Evolutionary conservation across 37 sponge, comb jelly and placozoan genomes (phyloP).

Genomic region (Mnemiopsis leidyi): DNA sequence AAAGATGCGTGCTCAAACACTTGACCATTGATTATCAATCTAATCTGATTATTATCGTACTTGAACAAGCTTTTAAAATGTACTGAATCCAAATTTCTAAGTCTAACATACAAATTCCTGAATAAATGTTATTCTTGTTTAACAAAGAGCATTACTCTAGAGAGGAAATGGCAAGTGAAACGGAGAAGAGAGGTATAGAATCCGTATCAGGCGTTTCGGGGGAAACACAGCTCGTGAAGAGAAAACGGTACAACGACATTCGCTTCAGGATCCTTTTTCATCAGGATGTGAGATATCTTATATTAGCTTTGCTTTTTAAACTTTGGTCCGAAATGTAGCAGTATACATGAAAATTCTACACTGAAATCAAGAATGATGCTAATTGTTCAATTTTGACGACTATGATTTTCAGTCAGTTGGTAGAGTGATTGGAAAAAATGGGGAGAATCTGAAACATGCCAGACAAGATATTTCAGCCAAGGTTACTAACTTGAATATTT

Average conservation of each 20-base stretch:
- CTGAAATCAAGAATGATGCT: not conserved
- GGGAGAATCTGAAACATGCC: conserved; percentile 48
- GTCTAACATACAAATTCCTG: too few relatives aligned
- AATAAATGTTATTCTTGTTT: too few relatives aligned
- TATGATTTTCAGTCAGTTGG: conserved; percentile 27
- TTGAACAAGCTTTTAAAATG: too few relatives aligned
- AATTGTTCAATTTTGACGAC: too few relatives aligned
- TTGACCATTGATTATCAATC: too few relatives aligned
- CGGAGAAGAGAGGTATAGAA: not conserved
- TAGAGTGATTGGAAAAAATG: conserved; percentile 38
- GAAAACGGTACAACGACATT: not conserved
- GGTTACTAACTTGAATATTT: conserved; percentile 19
- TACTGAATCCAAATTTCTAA: too few relatives aligned
- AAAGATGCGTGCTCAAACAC: too few relatives aligned
- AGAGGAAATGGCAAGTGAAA: not conserved
- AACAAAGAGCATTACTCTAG: not conserved
- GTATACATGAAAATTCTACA: too few relatives aligned
- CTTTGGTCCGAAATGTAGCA: too few relatives aligned
- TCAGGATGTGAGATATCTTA: not conserved
- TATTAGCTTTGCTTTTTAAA: too few relatives aligned
- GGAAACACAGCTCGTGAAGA: not conserved
- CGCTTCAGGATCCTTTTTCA: conserved; percentile 1
- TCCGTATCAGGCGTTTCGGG: not conserved
- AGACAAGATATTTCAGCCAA: not conserved
- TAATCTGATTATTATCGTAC: too few relatives aligned